Evolutionary conservation across 2,888 invertebrate species (phyloP).

Genomic region (Euzetes globulus): DNA sequence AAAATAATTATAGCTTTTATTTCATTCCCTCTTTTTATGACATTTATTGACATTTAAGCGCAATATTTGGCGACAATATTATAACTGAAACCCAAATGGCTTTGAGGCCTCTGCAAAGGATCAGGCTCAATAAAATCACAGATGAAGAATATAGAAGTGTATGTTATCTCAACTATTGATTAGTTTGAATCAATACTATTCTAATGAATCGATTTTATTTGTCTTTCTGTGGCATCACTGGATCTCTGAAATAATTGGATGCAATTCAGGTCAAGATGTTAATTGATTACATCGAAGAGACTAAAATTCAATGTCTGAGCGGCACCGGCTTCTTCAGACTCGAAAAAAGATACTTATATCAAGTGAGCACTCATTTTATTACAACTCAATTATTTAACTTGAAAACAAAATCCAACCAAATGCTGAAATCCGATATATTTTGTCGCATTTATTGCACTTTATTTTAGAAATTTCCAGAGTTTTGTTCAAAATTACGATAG

Average conservation of each 20-base stretch:
- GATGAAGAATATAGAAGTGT: slow-evolving; percentile 12
- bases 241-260: background rate
- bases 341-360: background rate
- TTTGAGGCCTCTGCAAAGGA: background rate
- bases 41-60: background rate
- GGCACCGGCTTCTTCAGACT: background rate
- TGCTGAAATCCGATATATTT: background rate
- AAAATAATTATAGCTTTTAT: background rate
- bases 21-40: background rate
- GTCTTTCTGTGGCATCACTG: background rate
- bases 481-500: too few species aligned
- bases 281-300: background rate
- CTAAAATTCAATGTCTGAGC: background rate
- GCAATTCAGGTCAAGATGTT: background rate
- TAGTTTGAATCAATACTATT: background rate
- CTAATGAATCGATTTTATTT: background rate
- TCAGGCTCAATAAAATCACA: background rate
- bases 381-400: background rate
- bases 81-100: background rate
- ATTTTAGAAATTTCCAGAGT: too few species aligned
- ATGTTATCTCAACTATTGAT: background rate
- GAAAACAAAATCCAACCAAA: background rate
- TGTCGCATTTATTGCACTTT: background rate
- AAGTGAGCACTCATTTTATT: background rate
- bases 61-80: background rate